phyloP scores from a whole-genome alignment of 2,797 vertebrate genomes.

The Protosalanx chinensis region DNA sequence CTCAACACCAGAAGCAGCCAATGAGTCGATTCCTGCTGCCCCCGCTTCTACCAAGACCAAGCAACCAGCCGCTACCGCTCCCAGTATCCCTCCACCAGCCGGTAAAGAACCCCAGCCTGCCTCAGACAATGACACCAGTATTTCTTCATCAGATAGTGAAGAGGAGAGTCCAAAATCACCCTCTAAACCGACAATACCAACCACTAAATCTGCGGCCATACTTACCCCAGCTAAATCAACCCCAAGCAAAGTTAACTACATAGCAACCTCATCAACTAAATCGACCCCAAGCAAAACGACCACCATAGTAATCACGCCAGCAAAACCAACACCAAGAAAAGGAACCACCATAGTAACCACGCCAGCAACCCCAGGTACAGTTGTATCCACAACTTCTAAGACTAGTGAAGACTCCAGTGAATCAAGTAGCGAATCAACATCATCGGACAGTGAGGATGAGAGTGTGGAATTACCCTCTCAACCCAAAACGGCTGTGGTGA shows the following conservation, averaged over 20 bases:
- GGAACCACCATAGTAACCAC: background rate
- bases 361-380: too few species aligned
- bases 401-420: too few species aligned
- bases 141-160: slow-evolving; percentile 13
- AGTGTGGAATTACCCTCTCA: background rate
- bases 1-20: background rate
- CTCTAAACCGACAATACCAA: background rate
- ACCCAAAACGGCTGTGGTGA: background rate
- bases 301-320: background rate
- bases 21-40: background rate
- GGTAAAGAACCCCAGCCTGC: background rate
- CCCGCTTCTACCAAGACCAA: slow-evolving; percentile 1
- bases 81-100: background rate
- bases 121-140: background rate
- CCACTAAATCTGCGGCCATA: background rate
- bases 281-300: too few species aligned
- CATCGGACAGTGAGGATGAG: slow-evolving; percentile 18
- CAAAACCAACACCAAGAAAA: background rate
- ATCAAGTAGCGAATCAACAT: background rate
- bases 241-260: background rate
- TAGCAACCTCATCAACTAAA: background rate
- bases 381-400: background rate
- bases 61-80: background rate
- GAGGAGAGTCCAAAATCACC: slow-evolving; percentile 6
- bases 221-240: background rate